Conservation (phyloP, 1,140 invertebrate species). For the Alviniconcha marisindica region DNA sequence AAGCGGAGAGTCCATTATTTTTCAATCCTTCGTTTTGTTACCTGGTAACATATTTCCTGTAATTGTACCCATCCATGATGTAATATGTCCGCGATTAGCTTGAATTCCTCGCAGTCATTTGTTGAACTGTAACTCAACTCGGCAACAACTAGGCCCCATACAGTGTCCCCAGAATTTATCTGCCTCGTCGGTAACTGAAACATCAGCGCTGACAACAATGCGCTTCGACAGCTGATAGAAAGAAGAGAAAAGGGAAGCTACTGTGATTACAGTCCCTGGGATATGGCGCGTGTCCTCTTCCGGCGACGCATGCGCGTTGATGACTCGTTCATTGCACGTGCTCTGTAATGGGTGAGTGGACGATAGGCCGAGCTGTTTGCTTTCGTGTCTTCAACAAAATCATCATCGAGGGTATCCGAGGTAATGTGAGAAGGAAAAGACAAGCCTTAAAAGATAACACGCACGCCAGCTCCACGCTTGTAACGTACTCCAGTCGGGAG, state of each 20-base stretch:
- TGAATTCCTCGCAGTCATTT: too few species aligned
- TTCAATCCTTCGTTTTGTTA: too few species aligned
- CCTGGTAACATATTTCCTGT: too few species aligned
- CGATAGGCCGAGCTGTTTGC: neutral
- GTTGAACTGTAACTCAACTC: too few species aligned
- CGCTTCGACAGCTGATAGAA: neutral
- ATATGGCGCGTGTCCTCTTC: slow-evolving; percentile 9
- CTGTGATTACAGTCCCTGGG: neutral
- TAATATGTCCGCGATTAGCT: too few species aligned
- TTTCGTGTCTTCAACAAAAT: neutral
- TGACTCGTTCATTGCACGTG: slow-evolving; percentile 30
- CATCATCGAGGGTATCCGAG: neutral
- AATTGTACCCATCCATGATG: too few species aligned
- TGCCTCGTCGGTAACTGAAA: neutral
- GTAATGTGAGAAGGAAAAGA: neutral
- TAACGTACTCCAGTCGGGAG: too few species aligned
- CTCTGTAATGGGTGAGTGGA: neutral
- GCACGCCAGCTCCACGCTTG: neutral
- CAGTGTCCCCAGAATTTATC: neutral
- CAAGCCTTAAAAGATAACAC: neutral
- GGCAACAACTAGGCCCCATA: too few species aligned
- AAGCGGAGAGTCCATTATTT: too few species aligned
- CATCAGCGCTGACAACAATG: neutral
- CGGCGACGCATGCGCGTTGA: slow-evolving; percentile 27
- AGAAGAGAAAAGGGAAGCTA: neutral